Evolutionary conservation across 2,113 vertebrate species (phyloP).

Genomic region (Aegotheles bennettii): DNA sequence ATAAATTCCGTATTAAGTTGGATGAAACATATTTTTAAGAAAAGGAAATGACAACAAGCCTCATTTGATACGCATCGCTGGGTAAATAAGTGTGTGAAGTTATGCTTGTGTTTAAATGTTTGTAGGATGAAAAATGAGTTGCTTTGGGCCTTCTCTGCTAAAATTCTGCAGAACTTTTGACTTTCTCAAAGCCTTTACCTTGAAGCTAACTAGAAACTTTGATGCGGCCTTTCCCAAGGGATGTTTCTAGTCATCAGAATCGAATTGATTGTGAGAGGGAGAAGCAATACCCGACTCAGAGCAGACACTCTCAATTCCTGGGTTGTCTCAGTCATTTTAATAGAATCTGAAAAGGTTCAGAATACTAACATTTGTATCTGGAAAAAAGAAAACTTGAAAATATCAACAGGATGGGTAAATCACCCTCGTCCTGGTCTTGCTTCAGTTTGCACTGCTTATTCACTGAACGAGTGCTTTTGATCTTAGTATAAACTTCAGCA

Average conservation of each 20-base stretch:
- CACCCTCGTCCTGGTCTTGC: background rate
- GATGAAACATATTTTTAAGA: conserved; percentile 1
- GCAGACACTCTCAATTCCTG: background rate
- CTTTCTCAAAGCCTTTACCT: background rate
- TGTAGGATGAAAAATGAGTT: background rate
- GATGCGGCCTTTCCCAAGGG: background rate
- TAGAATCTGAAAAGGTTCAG: background rate
- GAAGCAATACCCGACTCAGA: background rate
- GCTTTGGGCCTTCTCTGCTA: background rate
- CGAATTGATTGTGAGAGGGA: background rate
- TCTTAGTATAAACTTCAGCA: background rate
- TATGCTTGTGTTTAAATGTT: background rate
- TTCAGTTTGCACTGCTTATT: background rate
- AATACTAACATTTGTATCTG: background rate
- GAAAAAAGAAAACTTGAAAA: background rate
- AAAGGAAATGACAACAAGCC: background rate
- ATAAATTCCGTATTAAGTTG: background rate
- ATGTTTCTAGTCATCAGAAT: background rate
- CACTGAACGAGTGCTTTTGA: background rate
- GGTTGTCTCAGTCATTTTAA: background rate
- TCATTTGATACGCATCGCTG: background rate
- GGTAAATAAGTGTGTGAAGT: background rate
- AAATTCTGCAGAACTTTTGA: background rate
- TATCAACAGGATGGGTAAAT: background rate
- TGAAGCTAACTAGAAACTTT: background rate